These are phyloP conservation scores for Tetheella fluctuosa DNA, from an alignment of 2,888 invertebrate genomes.

Conservation along the genomic window DNA sequence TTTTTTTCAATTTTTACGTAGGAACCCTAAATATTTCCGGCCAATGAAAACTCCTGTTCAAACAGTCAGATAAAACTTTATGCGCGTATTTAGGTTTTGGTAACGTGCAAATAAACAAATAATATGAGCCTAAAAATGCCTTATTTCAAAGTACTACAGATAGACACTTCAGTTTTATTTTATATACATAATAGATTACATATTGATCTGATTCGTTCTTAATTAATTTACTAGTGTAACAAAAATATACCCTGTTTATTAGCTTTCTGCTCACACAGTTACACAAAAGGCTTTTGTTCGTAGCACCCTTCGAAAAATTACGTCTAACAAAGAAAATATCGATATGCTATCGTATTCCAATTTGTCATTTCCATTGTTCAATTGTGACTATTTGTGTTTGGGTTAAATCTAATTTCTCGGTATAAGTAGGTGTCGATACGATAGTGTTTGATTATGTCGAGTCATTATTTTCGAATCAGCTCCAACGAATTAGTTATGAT, in stretches of 20 bases:
- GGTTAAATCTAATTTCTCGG: slow-evolving; percentile 34
- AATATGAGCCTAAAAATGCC: too few relatives aligned
- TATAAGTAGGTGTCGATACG: background rate
- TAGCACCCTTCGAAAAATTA: slow-evolving; percentile 62
- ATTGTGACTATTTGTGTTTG: slow-evolving; percentile 51
- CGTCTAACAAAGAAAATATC: slow-evolving; percentile 61
- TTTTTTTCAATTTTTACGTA: too few relatives aligned
- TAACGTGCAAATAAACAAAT: too few relatives aligned
- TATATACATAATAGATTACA: too few relatives aligned
- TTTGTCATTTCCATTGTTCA: slow-evolving; percentile 67
- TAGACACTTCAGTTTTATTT: too few relatives aligned
- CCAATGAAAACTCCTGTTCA: too few relatives aligned
- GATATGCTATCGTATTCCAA: slow-evolving; percentile 64
- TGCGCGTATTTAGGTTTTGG: too few relatives aligned
- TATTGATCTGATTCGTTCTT: background rate
- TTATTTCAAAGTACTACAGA: too few relatives aligned
- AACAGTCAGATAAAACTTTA: too few relatives aligned
- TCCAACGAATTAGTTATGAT: background rate
- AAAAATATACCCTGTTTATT: slow-evolving; percentile 21
- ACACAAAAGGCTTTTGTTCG: slow-evolving; percentile 45
- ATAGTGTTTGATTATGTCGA: background rate
- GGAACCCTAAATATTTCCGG: too few relatives aligned
- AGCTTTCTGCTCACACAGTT: slow-evolving; percentile 35
- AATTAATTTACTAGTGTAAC: background rate
- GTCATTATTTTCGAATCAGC: background rate